Conservation (phyloP, 2,797 vertebrate species). For the Nasua narica region DNA sequence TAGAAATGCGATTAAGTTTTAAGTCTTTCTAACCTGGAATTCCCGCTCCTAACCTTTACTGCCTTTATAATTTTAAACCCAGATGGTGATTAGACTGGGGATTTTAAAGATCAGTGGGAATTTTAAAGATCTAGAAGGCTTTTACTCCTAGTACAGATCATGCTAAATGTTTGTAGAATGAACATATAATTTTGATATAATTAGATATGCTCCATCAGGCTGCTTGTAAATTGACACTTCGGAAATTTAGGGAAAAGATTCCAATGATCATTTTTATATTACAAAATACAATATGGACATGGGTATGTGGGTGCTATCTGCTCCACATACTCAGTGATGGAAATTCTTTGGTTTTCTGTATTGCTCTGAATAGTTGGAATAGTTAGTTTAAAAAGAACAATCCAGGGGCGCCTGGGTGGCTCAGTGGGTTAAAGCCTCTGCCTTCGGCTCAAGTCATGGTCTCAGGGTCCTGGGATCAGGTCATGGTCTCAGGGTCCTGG, state of each 20-base stretch:
- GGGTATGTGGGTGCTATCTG: background rate
- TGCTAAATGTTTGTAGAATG: background rate
- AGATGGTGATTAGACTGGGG: no score
- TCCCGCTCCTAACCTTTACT: background rate
- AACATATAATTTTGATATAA: background rate
- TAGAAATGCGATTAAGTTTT: background rate
- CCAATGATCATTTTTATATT: background rate
- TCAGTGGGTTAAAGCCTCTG: no score
- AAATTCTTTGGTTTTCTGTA: background rate
- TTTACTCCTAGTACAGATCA: background rate
- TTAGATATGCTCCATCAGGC: background rate
- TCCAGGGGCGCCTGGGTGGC: no score
- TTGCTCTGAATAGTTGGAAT: background rate
- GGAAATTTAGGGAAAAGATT: background rate
- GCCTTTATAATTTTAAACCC: background rate
- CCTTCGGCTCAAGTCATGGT: no score
- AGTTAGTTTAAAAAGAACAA: conserved; percentile 15
- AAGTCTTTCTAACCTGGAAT: background rate
- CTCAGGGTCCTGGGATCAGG: no score
- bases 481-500: no score
- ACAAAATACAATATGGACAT: background rate
- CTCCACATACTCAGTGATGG: background rate
- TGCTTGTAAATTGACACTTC: background rate
- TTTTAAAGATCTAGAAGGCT: background rate
- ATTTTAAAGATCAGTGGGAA: background rate